Base-by-base conservation (phyloP, 2,888 invertebrate species). In the Drosophila ezoana region DNA sequence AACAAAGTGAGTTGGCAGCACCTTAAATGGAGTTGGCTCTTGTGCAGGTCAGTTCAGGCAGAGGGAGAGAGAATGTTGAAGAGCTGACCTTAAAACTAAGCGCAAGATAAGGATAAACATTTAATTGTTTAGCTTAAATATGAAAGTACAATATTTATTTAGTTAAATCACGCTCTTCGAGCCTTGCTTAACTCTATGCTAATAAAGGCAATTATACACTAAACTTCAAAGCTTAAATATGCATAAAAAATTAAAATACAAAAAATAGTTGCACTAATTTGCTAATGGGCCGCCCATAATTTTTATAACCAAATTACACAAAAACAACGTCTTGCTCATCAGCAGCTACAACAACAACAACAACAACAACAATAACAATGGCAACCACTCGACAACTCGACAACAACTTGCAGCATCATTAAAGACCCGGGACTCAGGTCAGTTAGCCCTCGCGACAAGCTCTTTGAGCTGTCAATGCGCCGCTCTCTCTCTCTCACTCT, bases 261-360 rank as follows among this genome's bases (percentile, higher is more conserved):
- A 61, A 56, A 41, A 69, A 69, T 76, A 69, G 70, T 76, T 82
- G 86, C 83, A 77, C 88, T 85, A 79, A 86, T 86, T 88, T 86
- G 83, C 83, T 82, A 88, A 83, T 88, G 71, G 65, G 70, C 20
- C 48, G 59, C 60, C 41, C 70, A 66, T 77, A 78, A 51, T 72
- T 68, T 77, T 76, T 57, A 76, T 54, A 58, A 13, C 44, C 64
- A 66, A 87, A 82, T 83, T 83, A 82, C 87, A 79, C 76, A 83
- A 76, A 76, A 73, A 66, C 71, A 68, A 62, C 81, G 66, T 70
- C 72, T 72, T 72, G 64, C 71, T 78, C 72, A 67, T 84, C 67
- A 48, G 28, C 66, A 33, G 14, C 49, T 32, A 16, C 61, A 56
- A 23, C 56, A 68, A 54, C 51, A 68, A 44, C 14, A 43, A 49